Base-by-base conservation (phyloP, 1,140 invertebrate genomes). In the Callitettix versicolor region DNA sequence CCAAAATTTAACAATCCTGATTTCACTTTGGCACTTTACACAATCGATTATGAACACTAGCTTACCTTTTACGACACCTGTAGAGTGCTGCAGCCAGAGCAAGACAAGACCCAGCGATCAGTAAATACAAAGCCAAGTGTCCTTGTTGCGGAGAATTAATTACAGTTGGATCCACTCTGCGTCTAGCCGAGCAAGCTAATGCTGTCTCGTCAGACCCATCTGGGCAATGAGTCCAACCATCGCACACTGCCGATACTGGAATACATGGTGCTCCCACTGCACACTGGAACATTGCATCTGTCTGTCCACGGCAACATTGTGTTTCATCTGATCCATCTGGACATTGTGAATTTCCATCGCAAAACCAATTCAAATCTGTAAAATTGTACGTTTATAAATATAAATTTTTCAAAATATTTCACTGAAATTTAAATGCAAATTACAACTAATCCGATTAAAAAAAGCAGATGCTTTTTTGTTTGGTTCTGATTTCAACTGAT, bases 311-410 rank as follows among this genome's bases (percentile, higher is more conserved):
- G 36, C 63, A 65, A 44, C 63, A 65, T 1, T 48, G 51, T n/a
- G 41, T 51, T 63, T 94, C 91, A 68, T 96, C 93, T 26, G 80
- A 82, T 22, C 76, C 76, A 70, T 91, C 86, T 0, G 79, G 77
- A 73, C 91, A 94, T 56, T 93, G 84, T 9, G 69, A 61, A 0
- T 71, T 64, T 4, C 78, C 78, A 64, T 91, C 79, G 64, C 88
- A 91, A 0, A 87, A 72, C 33, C 40, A 55, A 40, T 48, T 56
- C 53, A 56, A 51, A 41, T 62, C 60, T 62, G 40, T n/a, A 59
- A 55, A 12, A 14, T 36, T n/a, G n/a, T 9, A 9, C n/a, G 9
- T 9, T 11, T 43, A 7, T 11, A 9, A 7, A 7, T 9, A 18
- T 18, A 43, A 9, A 43, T 43, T 9, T 17, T 7, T 9, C 17